Evolutionary conservation across 2,113 vertebrate genomes (phyloP).

Genomic region (Tenebrosternarchus preto): DNA sequence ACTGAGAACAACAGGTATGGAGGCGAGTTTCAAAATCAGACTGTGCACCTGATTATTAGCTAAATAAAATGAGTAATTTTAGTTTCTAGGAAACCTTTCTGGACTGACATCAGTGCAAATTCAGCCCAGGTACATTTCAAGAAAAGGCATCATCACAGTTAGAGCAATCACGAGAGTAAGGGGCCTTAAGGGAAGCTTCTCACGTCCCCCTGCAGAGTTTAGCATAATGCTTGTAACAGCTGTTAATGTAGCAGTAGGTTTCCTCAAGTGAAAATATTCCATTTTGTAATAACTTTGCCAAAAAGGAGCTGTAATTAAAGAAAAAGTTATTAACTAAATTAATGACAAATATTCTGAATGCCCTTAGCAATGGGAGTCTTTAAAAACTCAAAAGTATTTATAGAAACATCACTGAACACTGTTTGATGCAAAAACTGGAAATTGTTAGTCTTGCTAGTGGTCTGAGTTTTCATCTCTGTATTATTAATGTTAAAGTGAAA

Average conservation of each 20-base stretch:
- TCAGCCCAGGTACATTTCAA: conserved; percentile 55
- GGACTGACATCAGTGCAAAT: conserved; percentile 61
- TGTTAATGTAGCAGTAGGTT: conserved; percentile 37
- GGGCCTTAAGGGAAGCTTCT: conserved; percentile 46
- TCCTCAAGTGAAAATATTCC: background rate
- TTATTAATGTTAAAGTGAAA: background rate
- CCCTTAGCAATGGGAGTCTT: background rate
- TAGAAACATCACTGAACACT: background rate
- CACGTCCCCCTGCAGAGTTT: conserved; percentile 18
- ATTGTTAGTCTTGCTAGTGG: background rate
- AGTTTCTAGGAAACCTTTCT: too few relatives aligned
- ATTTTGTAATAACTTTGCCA: conserved; percentile 30
- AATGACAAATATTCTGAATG: conserved; percentile 35
- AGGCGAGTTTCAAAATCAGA: too few relatives aligned
- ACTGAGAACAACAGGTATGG: too few relatives aligned
- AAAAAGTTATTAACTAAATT: conserved; percentile 47
- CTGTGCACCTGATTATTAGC: too few relatives aligned
- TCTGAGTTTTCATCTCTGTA: background rate
- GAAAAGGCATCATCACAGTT: conserved; percentile 67
- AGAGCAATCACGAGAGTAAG: conserved; percentile 52
- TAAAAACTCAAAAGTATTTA: too few relatives aligned
- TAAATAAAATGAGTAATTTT: too few relatives aligned
- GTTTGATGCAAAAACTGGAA: background rate
- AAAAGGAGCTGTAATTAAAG: conserved; percentile 58
- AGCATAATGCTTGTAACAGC: conserved; percentile 49